These are phyloP conservation scores for Rhynchotus rufescens DNA, from an alignment of 2,797 vertebrate genomes.

Conservation along the genomic window DNA sequence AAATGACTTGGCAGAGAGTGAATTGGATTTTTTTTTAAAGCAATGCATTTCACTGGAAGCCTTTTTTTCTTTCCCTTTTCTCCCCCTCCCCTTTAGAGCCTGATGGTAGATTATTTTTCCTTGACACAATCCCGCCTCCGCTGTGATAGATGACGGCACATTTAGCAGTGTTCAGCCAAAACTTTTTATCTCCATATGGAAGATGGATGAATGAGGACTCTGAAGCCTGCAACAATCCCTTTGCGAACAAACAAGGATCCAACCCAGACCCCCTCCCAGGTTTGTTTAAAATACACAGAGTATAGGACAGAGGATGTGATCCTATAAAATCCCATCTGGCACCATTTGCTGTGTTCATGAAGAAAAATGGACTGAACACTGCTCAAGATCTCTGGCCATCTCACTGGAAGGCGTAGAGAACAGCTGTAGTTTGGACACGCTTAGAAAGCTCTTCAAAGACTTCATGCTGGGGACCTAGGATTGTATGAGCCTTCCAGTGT, in stretches of 20 bases:
- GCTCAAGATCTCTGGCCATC: background rate
- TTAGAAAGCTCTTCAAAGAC: background rate
- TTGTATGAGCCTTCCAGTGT: background rate
- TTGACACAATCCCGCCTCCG: conserved; percentile 66
- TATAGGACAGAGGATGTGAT: conserved; percentile 29
- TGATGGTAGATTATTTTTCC: conserved; percentile 60
- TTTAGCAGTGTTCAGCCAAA: conserved; percentile 63
- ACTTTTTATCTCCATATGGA: conserved; percentile 74
- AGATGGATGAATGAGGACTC: conserved; percentile 60
- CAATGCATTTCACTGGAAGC: conserved; percentile 24
- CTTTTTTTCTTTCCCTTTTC: background rate
- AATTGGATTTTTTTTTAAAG: conserved; percentile 46
- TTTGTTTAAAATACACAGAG: conserved; percentile 49
- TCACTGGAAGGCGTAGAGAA: background rate
- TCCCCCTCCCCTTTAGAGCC: conserved; percentile 30
- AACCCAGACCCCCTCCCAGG: conserved; percentile 24
- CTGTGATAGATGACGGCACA: conserved; percentile 65
- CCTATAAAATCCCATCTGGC: conserved; percentile 32
- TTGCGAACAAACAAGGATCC: conserved; percentile 54
- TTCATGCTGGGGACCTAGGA: background rate
- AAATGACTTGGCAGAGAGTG: conserved; percentile 55
- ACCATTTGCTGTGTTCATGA: background rate
- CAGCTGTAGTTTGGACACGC: background rate
- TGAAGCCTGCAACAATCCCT: conserved; percentile 37
- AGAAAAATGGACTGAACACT: background rate